A percentile compares a stretch with the other conserved stretches of the same genome.
These are phyloP conservation scores for Trachops cirrhosus DNA, from an alignment of 2,797 vertebrate species.

Conservation along the genomic window DNA sequence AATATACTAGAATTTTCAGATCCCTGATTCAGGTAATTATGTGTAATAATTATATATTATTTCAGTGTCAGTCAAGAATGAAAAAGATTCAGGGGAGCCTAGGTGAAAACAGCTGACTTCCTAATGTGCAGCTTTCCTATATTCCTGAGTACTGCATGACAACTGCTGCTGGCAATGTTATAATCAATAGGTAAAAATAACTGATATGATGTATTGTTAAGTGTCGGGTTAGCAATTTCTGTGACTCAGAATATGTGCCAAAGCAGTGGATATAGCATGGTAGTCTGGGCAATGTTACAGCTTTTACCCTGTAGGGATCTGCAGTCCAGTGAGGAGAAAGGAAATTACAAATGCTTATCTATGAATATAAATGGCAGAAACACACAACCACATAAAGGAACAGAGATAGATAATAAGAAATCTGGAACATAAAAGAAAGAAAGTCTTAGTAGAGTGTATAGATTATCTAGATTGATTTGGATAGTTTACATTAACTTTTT, in stretches of 20 bases:
- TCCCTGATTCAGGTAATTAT: conserved; percentile 25
- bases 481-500: not conserved
- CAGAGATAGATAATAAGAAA: not conserved
- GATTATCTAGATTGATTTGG: not conserved
- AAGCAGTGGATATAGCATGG: not conserved
- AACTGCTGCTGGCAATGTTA: not conserved
- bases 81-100: not conserved
- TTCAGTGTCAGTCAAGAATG: conserved; percentile 24
- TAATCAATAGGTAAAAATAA: not conserved
- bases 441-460: not conserved
- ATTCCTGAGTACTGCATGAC: not conserved
- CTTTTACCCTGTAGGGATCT: not conserved
- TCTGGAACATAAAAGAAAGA: not conserved
- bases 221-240: not conserved
- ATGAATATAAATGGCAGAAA: not conserved
- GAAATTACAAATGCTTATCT: not conserved
- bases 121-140: conserved; percentile 27
- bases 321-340: not conserved
- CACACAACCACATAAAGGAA: not conserved
- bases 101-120: not conserved
- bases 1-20: not conserved
- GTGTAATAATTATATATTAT: conserved; percentile 16
- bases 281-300: not conserved
- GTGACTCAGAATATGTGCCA: not conserved
- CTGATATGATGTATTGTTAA: not conserved